These are phyloP conservation scores for Rhinophrynus dorsalis DNA, from an alignment of 2,797 vertebrate genomes.

Conservation along the genomic window DNA sequence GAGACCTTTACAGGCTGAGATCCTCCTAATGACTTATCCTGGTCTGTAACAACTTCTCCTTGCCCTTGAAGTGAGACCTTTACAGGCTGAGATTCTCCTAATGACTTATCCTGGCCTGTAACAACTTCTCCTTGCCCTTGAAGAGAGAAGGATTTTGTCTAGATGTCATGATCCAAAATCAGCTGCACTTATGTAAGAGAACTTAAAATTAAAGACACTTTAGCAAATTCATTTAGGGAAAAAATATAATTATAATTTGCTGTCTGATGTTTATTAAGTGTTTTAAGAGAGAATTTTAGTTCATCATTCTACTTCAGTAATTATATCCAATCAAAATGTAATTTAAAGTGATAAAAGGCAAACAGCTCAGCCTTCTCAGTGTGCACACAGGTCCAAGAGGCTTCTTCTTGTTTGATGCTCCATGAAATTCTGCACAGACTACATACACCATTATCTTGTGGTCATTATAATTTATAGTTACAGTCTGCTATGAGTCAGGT, in stretches of 20 bases:
- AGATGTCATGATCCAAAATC: neutral
- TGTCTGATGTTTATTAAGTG: conserved; percentile 21
- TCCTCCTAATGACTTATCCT: too few relatives aligned
- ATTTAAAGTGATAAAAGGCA: neutral
- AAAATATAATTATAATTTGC: conserved; percentile 52
- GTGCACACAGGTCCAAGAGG: too few relatives aligned
- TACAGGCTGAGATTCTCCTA: neutral
- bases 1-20: conserved; percentile 6
- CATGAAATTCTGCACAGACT: too few relatives aligned
- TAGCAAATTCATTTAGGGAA: conserved; percentile 59
- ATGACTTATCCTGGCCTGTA: too few relatives aligned
- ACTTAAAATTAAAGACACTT: conserved; percentile 64
- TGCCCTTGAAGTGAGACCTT: conserved; percentile 15
- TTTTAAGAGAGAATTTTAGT: neutral
- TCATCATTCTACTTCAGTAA: conserved; percentile 6
- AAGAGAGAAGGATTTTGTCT: conserved; percentile 6
- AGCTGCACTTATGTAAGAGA: neutral
- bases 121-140: neutral
- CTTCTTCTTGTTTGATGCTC: too few relatives aligned
- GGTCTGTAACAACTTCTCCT: too few relatives aligned
- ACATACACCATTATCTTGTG: too few relatives aligned
- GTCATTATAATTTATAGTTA: too few relatives aligned
- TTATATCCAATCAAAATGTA: neutral
- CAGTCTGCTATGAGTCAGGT: too few relatives aligned
- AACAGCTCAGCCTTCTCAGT: too few relatives aligned